Evolutionary conservation across 2,797 vertebrate genomes (phyloP).

Genomic region (Sebastes minor): DNA sequence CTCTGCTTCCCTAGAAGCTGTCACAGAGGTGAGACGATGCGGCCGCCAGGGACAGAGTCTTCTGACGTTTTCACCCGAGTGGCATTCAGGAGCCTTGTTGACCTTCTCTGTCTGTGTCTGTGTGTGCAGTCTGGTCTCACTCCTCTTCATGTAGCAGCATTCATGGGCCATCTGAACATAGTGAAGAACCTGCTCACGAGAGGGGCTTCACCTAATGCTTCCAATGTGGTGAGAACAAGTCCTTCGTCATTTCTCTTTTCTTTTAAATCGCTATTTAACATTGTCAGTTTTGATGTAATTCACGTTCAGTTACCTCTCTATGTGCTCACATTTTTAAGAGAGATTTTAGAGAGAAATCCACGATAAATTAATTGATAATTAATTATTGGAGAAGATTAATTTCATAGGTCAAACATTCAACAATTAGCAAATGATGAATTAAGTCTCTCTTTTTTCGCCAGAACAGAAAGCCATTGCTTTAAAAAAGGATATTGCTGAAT

Average conservation of each 20-base stretch:
- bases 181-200: conserved; percentile 92
- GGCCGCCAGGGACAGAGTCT: neutral
- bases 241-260: too few relatives aligned
- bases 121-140: conserved; percentile 91
- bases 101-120: conserved; percentile 18
- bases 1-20: conserved; percentile 93
- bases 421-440: neutral
- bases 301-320: neutral
- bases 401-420: conserved; percentile 7
- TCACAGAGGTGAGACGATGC: conserved; percentile 89
- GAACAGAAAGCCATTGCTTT: neutral
- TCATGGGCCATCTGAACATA: conserved; percentile 96
- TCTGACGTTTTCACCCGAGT: neutral
- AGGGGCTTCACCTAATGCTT: conserved; percentile 95
- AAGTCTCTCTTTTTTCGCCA: neutral
- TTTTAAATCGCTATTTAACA: neutral
- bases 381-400: conserved; percentile 8
- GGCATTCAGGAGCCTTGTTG: neutral
- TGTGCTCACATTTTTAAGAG: neutral
- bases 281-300: neutral
- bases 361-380: neutral
- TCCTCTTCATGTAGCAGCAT: conserved; percentile 95
- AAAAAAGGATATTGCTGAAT: neutral
- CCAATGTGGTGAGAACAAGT: conserved; percentile 91
- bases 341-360: neutral